Evolutionary conservation across 2,113 vertebrate genomes (phyloP), one percentile per base, ranked within the genome.

Genomic region (Barbus barbus): DNA sequence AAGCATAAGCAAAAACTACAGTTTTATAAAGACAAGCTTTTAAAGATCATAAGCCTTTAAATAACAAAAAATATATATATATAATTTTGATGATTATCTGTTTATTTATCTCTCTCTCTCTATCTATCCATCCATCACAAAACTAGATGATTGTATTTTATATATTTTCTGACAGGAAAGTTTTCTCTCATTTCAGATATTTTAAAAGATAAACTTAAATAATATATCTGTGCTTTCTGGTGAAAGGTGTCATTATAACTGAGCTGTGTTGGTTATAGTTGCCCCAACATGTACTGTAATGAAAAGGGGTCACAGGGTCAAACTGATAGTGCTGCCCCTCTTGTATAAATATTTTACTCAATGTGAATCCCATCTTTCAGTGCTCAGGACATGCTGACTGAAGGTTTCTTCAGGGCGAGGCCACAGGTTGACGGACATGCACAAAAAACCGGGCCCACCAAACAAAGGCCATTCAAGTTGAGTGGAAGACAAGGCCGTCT

Each of bases 381-480:
- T 83, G 88, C 90, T 93, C 90, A 91, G 92, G 90, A 82, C 84
- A 91, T 91, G 94, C 93, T 94, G 94, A 95, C 91, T 92, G 94
- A 94, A 91, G 91, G 93, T 91, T 95, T 95, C 95, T 94, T 94
- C 94, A 88, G 94, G 94, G 93, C 92, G 93, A 95, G 94, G 94
- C 93, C 89, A 94, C 36, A 92, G 95, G 94, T 90, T 96, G 95
- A 96, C 92, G 93, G 95, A 94, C 93, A 94, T 93, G 95, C 93
- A 96, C 94, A 96, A 95, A 96, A 84, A 79, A 93, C 88, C 92
- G 89, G 92, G 90, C 31, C 65, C 3, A n/a, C 90, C 56, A 83
- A 94, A 96, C 95, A 96, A 96, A 96, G 95, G 95, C 92, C 93
- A 95, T 95, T 95, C 94, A 95, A 96, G 94, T 95, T 95, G 95